phyloP scores from a whole-genome alignment of 2,888 invertebrate species.

The Andrena camellia region DNA sequence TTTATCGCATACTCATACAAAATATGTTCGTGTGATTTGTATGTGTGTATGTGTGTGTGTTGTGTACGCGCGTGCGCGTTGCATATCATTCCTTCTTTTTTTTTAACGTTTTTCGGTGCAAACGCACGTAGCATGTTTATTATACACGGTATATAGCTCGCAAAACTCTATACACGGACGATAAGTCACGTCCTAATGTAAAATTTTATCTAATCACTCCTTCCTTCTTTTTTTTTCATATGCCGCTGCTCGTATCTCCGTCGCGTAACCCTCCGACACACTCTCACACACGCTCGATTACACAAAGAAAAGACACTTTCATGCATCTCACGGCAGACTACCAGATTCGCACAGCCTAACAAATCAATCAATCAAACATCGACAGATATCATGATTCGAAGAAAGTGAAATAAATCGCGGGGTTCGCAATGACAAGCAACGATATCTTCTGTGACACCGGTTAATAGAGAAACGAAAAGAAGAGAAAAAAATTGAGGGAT shows the following conservation, averaged over 20 bases:
- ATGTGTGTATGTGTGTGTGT: slow-evolving; percentile 42
- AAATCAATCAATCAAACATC: slow-evolving; percentile 79
- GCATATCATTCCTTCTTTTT: slow-evolving; percentile 17
- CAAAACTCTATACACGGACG: slow-evolving; percentile 49
- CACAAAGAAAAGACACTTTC: slow-evolving; percentile 59
- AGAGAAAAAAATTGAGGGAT: slow-evolving; percentile 26
- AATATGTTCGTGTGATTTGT: slow-evolving; percentile 74
- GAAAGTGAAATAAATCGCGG: slow-evolving; percentile 61
- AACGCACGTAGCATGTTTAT: slow-evolving; percentile 32
- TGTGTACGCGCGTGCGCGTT: slow-evolving; percentile 20
- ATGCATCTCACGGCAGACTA: slow-evolving; percentile 77
- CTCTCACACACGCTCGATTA: slow-evolving; percentile 45
- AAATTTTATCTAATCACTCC: slow-evolving; percentile 29
- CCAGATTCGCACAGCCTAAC: slow-evolving; percentile 84
- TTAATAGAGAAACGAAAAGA: slow-evolving; percentile 18
- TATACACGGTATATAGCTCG: slow-evolving; percentile 40
- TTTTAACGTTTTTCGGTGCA: slow-evolving; percentile 16
- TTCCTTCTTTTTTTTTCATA: background rate
- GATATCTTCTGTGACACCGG: slow-evolving; percentile 55
- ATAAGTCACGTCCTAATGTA: slow-evolving; percentile 30
- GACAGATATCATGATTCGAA: slow-evolving; percentile 76
- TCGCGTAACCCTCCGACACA: slow-evolving; percentile 32
- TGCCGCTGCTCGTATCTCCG: slow-evolving; percentile 41
- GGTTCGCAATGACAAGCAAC: slow-evolving; percentile 64
- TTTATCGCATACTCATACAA: slow-evolving; percentile 76